Evolutionary conservation across 2,113 vertebrate genomes (phyloP).

Genomic region (Jaculus jaculus): DNA sequence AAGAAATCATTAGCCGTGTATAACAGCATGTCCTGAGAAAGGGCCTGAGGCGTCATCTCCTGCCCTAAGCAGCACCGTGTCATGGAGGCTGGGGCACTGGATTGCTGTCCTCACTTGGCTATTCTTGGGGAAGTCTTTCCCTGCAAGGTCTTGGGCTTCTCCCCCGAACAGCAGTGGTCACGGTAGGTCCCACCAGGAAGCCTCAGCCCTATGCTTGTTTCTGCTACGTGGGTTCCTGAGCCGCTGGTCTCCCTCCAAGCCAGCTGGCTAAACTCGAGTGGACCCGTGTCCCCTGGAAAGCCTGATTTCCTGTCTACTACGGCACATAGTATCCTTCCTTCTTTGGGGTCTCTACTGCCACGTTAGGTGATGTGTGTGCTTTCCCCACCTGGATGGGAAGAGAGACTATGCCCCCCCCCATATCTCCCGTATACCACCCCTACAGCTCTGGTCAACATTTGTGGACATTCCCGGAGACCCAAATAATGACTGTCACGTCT

Average conservation of each 20-base stretch:
- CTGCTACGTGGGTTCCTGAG: background rate
- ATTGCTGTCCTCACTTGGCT: background rate
- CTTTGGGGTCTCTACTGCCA: background rate
- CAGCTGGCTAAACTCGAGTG: background rate
- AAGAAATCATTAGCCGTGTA: background rate
- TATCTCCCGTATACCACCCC: background rate
- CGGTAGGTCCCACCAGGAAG: background rate
- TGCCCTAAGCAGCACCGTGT: background rate
- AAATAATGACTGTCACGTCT: background rate
- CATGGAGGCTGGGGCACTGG: background rate
- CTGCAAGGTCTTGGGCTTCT: background rate
- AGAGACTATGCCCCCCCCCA: accelerated
- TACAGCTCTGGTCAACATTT: background rate
- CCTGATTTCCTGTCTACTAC: background rate
- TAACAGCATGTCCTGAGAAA: background rate
- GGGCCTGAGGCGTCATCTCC: background rate
- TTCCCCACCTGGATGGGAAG: background rate
- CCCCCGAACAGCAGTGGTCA: background rate
- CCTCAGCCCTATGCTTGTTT: background rate
- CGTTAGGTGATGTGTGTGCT: background rate
- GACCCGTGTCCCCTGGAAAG: background rate
- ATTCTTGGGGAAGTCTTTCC: background rate
- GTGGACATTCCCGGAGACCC: background rate
- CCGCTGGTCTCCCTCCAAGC: background rate
- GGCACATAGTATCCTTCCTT: background rate